Conservation (phyloP, 2,797 vertebrate genomes). For the Pipistrellus nathusii region DNA sequence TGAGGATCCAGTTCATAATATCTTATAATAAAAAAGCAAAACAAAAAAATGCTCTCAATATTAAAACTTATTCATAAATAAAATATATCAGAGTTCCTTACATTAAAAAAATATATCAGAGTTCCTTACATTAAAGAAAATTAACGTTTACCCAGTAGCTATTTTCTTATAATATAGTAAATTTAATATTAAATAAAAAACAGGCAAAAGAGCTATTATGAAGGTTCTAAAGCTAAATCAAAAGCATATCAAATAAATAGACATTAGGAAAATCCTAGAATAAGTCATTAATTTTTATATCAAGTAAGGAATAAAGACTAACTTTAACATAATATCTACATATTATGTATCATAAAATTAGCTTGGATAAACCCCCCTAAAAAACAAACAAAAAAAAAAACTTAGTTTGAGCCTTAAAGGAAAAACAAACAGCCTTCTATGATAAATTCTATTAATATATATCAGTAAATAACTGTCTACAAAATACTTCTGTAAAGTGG, state of each 20-base stretch:
- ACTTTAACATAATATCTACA: not conserved
- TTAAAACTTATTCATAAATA: slow-evolving; percentile 37
- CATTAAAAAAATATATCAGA: not conserved
- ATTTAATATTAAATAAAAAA: slow-evolving; percentile 38
- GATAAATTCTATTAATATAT: slow-evolving; percentile 9
- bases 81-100: not conserved
- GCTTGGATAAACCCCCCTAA: slow-evolving; percentile 15
- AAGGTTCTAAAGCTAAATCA: slow-evolving; percentile 1
- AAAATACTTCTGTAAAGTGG: slow-evolving; percentile 10
- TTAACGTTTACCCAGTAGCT: slow-evolving; percentile 35
- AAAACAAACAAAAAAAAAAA: no score
- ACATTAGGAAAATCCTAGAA: slow-evolving; percentile 28
- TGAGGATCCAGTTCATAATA: slow-evolving; percentile 92
- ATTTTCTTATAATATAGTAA: slow-evolving; percentile 35
- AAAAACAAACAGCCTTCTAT: not conserved
- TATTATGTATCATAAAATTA: slow-evolving; percentile 23
- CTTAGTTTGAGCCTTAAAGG: slow-evolving; percentile 57
- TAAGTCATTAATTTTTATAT: slow-evolving; percentile 58
- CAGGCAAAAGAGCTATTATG: slow-evolving; percentile 4
- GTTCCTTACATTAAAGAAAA: not conserved
- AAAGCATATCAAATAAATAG: not conserved
- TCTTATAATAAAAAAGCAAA: slow-evolving; percentile 87
- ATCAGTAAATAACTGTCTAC: not conserved
- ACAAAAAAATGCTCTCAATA: slow-evolving; percentile 49
- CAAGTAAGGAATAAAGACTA: slow-evolving; percentile 7